phyloP scores from a whole-genome alignment of 2,113 vertebrate species.

The Perccottus glenii region DNA sequence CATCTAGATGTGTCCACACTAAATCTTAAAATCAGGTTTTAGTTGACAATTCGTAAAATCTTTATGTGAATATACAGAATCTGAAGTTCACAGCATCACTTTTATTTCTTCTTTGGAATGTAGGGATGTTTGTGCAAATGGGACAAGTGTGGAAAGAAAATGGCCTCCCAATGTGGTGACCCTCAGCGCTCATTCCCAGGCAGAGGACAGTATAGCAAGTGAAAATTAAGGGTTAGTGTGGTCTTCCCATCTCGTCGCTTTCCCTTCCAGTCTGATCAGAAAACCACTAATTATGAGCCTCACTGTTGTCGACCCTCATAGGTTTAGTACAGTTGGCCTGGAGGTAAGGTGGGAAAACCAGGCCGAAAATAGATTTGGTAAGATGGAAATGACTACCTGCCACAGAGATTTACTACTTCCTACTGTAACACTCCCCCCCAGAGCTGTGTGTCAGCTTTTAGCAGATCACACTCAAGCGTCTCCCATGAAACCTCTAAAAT shows the following conservation, averaged over 20 bases:
- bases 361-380: conserved; percentile 1
- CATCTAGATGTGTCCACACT: too few relatives aligned
- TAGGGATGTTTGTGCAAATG: neutral
- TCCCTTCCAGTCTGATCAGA: neutral
- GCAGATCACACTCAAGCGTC: neutral
- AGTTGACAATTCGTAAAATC: neutral
- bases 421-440: conserved; percentile 1
- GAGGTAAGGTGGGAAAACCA: conserved; percentile 1
- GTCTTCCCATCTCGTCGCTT: neutral
- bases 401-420: conserved; percentile 5
- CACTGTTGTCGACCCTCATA: neutral
- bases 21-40: neutral
- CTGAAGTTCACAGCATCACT: neutral
- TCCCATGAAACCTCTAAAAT: too few relatives aligned
- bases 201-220: neutral
- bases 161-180: neutral
- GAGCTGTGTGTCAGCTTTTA: neutral
- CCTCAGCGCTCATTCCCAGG: neutral
- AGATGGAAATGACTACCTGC: conserved; percentile 7
- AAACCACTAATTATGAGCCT: conserved; percentile 7
- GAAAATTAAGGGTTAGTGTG: neutral
- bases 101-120: neutral
- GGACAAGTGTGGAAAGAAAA: neutral
- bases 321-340: neutral
- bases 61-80: neutral